Evolutionary conservation across 1,140 invertebrate species (phyloP).

Genomic region (Chelonus insularis): DNA sequence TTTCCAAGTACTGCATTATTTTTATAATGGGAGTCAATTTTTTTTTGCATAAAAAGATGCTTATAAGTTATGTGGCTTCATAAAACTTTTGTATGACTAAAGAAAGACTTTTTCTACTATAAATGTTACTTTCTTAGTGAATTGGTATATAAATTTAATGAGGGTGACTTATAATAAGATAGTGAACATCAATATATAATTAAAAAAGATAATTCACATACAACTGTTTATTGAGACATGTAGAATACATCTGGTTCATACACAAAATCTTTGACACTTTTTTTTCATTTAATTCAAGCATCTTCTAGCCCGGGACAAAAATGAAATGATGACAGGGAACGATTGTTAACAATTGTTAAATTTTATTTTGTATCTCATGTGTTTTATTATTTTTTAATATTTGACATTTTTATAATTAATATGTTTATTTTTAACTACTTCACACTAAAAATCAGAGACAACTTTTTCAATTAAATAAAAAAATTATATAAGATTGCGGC

Average conservation of each 20-base stretch:
- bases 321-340: conserved; percentile 30
- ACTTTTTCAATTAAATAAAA: conserved; percentile 42
- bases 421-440: conserved; percentile 10
- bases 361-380: neutral
- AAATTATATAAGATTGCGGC: conserved; percentile 37
- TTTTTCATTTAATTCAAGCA: conserved; percentile 56
- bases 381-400: neutral
- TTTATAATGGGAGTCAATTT: too few species aligned
- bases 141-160: neutral
- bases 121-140: too few species aligned
- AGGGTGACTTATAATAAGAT: neutral
- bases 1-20: too few species aligned
- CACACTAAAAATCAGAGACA: conserved; percentile 33
- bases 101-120: too few species aligned
- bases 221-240: conserved; percentile 73
- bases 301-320: conserved; percentile 59
- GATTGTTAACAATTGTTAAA: conserved; percentile 7
- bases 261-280: conserved; percentile 60
- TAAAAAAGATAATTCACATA: conserved; percentile 69
- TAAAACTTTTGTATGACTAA: too few species aligned
- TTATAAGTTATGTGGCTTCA: too few species aligned
- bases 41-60: too few species aligned
- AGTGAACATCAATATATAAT: conserved; percentile 26
- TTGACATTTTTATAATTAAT: conserved; percentile 40
- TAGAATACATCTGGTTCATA: conserved; percentile 64